Percentiles rank a stretch among this genome's conserved stretches.
Conservation (phyloP, 1,140 invertebrate genomes). For the Lordiphosa mommai region DNA sequence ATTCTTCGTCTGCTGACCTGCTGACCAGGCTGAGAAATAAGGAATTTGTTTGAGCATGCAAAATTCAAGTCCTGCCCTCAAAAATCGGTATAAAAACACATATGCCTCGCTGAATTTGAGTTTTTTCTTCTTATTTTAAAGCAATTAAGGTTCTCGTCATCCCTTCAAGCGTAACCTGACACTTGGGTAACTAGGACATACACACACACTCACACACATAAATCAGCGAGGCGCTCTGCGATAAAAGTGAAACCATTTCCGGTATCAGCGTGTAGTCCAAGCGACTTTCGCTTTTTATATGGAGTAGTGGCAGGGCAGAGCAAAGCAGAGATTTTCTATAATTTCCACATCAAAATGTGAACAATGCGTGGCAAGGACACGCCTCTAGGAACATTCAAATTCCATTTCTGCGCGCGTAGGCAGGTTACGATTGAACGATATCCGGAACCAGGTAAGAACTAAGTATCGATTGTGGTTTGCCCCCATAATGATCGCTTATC, state of each 20-base stretch:
- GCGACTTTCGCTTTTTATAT: conserved; percentile 62
- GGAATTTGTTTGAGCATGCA: conserved; percentile 56
- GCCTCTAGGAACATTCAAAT: conserved; percentile 61
- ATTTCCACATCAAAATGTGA: conserved; percentile 62
- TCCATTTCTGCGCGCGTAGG: conserved; percentile 57
- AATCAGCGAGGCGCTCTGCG: conserved; percentile 54
- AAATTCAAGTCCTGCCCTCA: conserved; percentile 47
- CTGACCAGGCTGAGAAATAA: conserved; percentile 49
- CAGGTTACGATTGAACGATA: conserved; percentile 34
- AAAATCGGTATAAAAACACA: conserved; percentile 51
- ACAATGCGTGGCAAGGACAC: conserved; percentile 44
- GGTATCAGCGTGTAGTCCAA: conserved; percentile 69
- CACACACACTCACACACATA: conserved; percentile 39
- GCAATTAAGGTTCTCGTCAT: conserved; percentile 35
- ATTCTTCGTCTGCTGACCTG: conserved; percentile 24
- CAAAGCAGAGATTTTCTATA: conserved; percentile 42
- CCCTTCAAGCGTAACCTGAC: conserved; percentile 61
- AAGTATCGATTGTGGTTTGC: no score
- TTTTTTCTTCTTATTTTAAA: conserved; percentile 39
- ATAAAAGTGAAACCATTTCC: conserved; percentile 77
- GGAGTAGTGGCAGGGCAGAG: conserved; percentile 7
- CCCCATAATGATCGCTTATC: conserved; percentile 57
- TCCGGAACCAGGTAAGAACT: conserved; percentile 21
- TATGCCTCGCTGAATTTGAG: conserved; percentile 58
- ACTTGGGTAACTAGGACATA: conserved; percentile 70